phyloP scores from a whole-genome alignment of 2,113 vertebrate species.

The Labeo rohita region DNA sequence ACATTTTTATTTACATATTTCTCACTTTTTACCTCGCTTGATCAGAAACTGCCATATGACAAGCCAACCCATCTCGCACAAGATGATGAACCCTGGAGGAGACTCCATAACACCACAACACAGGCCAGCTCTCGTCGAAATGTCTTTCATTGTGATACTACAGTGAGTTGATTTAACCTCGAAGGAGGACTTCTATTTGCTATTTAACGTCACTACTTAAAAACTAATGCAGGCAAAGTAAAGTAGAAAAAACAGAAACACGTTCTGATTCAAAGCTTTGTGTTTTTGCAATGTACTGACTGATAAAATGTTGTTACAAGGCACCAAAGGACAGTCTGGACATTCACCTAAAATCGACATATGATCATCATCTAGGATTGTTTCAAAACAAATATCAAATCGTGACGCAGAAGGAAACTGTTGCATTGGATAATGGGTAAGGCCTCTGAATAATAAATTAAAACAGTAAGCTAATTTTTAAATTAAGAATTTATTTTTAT shows the following conservation, averaged over 20 bases:
- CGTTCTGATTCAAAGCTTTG: background rate
- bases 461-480: too few species aligned
- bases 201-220: background rate
- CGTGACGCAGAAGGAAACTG: slow-evolving; percentile 74
- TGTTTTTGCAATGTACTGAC: background rate
- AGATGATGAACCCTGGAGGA: slow-evolving; percentile 81
- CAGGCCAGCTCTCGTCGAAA: slow-evolving; percentile 68
- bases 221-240: background rate
- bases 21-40: background rate
- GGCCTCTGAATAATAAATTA: background rate
- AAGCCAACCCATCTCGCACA: slow-evolving; percentile 76
- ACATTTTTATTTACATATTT: background rate
- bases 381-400: slow-evolving; percentile 76
- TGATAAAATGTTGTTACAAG: slow-evolving; percentile 60
- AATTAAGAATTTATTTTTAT: too few species aligned
- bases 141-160: slow-evolving; percentile 57
- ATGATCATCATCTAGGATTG: slow-evolving; percentile 77
- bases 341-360: slow-evolving; percentile 78
- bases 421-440: slow-evolving; percentile 66
- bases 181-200: background rate
- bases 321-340: slow-evolving; percentile 79
- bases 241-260: background rate
- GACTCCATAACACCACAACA: slow-evolving; percentile 72
- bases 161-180: slow-evolving; percentile 64
- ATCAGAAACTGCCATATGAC: slow-evolving; percentile 66